Percentiles rank a stretch among this genome's conserved stretches.
These are phyloP conservation scores for Platorchestia sp. DNA, from an alignment of 1,140 invertebrate genomes.

Conservation along the genomic window DNA sequence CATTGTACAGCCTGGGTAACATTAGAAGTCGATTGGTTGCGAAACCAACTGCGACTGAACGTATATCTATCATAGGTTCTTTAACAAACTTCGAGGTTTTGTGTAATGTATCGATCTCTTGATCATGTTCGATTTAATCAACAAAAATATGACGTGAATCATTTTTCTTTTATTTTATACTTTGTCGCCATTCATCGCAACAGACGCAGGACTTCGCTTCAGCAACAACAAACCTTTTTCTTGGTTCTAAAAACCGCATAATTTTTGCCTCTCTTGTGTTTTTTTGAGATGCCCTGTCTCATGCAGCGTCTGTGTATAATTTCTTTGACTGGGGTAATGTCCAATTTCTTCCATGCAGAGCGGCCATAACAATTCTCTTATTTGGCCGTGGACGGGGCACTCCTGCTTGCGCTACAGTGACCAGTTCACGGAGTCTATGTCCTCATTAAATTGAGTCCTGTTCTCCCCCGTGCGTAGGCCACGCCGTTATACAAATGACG, in stretches of 20 bases:
- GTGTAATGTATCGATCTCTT: neutral
- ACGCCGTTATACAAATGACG: neutral
- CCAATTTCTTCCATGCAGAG: neutral
- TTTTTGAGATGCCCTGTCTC: neutral
- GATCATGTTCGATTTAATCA: neutral
- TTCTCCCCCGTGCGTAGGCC: neutral
- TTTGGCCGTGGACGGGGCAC: neutral
- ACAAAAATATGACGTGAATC: neutral
- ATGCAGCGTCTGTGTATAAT: neutral
- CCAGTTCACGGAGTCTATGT: conserved; percentile 35
- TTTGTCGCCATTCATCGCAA: neutral
- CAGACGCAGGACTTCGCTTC: neutral
- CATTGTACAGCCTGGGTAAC: neutral
- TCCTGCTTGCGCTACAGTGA: neutral
- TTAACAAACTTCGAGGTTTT: neutral
- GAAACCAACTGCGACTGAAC: neutral
- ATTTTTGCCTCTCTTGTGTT: neutral
- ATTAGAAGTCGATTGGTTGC: neutral
- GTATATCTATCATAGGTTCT: neutral
- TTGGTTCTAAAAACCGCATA: neutral
- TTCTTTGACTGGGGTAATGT: neutral
- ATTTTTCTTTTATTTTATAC: neutral
- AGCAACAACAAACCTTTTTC: neutral
- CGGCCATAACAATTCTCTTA: conserved; percentile 40
- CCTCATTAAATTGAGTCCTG: conserved; percentile 19